Percentiles rank a stretch among this genome's conserved stretches.
These are phyloP conservation scores for Nesoenas mayeri DNA, from an alignment of 2,113 vertebrate species.

Conservation along the genomic window DNA sequence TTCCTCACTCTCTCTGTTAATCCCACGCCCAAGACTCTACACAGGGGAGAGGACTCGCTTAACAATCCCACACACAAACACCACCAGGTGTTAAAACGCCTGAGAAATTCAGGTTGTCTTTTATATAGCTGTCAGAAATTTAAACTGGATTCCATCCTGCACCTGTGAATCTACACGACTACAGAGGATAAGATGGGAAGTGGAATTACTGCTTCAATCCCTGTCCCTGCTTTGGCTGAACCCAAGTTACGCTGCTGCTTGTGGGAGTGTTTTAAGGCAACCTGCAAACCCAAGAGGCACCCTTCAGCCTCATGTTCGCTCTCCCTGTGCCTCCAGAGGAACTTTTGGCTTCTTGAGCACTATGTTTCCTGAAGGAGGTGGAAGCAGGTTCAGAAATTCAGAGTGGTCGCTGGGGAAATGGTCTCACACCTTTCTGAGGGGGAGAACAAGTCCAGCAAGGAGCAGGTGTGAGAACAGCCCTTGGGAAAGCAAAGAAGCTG, in stretches of 20 bases:
- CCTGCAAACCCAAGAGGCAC: neutral
- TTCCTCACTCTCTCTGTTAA: accelerated
- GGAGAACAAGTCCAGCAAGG: neutral
- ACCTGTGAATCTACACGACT: accelerated
- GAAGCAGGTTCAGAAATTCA: neutral
- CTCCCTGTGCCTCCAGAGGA: neutral
- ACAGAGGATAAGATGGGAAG: neutral
- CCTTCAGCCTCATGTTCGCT: neutral
- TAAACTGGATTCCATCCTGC: accelerated
- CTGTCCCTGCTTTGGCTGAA: neutral
- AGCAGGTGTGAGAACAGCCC: neutral
- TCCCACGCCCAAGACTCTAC: accelerated
- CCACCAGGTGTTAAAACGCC: neutral
- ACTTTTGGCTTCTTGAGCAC: accelerated
- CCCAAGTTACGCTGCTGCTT: neutral
- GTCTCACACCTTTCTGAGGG: neutral
- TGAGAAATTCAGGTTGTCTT: neutral
- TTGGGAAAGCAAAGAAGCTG: too few species aligned
- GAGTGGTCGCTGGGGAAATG: accelerated
- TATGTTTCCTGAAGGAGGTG: neutral
- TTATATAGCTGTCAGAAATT: accelerated
- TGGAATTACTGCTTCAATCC: neutral
- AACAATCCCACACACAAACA: neutral
- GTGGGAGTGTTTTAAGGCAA: neutral
- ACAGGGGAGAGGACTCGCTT: accelerated